Base-by-base conservation (phyloP, 2,797 vertebrate species). In the Lemur catta region DNA sequence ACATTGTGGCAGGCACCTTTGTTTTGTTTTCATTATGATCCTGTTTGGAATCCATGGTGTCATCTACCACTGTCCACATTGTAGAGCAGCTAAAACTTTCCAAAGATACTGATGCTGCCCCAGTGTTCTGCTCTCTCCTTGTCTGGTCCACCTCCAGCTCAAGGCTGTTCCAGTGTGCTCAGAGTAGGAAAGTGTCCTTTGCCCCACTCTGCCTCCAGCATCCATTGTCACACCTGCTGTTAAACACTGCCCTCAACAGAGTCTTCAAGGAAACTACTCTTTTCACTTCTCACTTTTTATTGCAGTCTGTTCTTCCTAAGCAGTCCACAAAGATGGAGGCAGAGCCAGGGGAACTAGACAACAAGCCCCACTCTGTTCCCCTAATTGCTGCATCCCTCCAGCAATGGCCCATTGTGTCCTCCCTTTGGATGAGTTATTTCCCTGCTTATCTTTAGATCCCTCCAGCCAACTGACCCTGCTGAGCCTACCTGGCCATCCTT, bases 221-320 rank as follows among this genome's bases (percentile, higher is more conserved):
- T 92, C 78, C n/a, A 48, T 12, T 59, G 38, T 79, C 69, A 79
- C 63, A 71, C 26, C 59, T n/a, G 41, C 84, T 91, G 24, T 76
- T 86, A 71, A 89, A 72, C 26, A 69, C 52, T 93, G 52, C 71
- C 92, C 87, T 93, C 92, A 50, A 33, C 33, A 82, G 43, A 92
- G 59, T 38, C 50, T 69, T 88, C 33, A 63, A 75, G 72, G 65
- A 88, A 97, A 95, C 22, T 52, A 18, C 48, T 72, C 28, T 80
- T 81, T 87, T 78, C 15, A 61, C 13, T 59, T 65, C 46, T 95
- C n/a, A 20, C 35, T 76, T 81, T 87, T 71, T 72, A 48, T 69
- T 48, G 0, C 84, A 43, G 41, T 15, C 26, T 30, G 4, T 26
- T 87, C 46, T 75, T 41, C 30, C 22, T n/a, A 28, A 86, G 18